Base-by-base conservation (phyloP, 2,888 invertebrate genomes). In the Meghimatium bilineatum region DNA sequence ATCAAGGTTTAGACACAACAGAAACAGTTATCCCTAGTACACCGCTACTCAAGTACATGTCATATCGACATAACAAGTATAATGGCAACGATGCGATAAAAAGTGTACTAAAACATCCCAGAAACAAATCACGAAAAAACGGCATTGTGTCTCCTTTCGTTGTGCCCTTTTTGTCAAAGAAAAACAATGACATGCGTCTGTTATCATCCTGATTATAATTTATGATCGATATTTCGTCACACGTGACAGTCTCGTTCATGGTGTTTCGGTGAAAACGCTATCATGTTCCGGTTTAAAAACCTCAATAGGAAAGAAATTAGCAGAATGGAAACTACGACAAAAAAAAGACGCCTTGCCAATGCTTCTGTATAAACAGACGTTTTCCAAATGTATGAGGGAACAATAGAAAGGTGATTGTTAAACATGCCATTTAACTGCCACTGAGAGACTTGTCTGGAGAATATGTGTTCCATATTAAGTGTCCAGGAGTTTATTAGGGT, bases 311-410 rank as follows among this genome's bases (percentile, higher is more conserved):
- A 38, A 72, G n/a, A 8, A 72, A 72, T 72, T 49, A 72, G 12
- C 72, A 29, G 29, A 44, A 44, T 44, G 72, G 72, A 72, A 72
- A 72, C 72, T 1, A 38, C n/a, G 44, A 26, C 44, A 44, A 72
- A 20, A n/a, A n/a, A n/a, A n/a, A 10, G 72, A 72, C 44, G 38
- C 44, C 44, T 38, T 44, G 44, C 14, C 17, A 38, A 29, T n/a
- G 29, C 44, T n/a, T n/a, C 72, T 29, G n/a, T 3, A 71, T n/a
- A n/a, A 49, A 72, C n/a, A 44, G 29, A 23, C 26, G 44, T 72
- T 10, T 29, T 49, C 14, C 72, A 72, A 44, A 72, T 72, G 0
- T 49, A 29, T 72, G 49, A 23, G 14, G 17, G n/a, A 44, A 44
- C 38, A 72, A 44, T 44, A 12, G n/a, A 29, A 72, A 1, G 8